These are phyloP conservation scores for Acanthisitta chloris DNA, from an alignment of 2,113 vertebrate genomes.

Conservation along the genomic window DNA sequence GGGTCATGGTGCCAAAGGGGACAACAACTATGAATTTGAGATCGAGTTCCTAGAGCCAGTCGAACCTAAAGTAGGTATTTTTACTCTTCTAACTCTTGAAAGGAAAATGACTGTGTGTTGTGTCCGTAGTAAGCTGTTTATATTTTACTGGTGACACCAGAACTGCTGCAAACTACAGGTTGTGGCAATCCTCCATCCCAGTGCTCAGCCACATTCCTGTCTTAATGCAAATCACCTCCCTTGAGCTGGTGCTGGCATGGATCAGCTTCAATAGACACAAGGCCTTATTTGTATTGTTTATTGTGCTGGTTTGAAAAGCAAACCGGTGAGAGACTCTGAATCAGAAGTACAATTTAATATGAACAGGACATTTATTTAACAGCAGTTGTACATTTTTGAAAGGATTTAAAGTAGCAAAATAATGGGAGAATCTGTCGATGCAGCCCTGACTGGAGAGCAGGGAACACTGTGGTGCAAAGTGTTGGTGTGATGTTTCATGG, in stretches of 20 bases:
- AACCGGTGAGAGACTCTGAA: too few relatives aligned
- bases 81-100: not conserved
- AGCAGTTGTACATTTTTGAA: not conserved
- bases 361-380: not conserved
- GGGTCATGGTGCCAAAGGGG: constrained; percentile 93
- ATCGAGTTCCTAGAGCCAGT: constrained; percentile 87
- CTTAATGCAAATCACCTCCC: not conserved
- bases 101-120: not conserved
- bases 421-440: not conserved
- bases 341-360: too few relatives aligned
- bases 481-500: not conserved
- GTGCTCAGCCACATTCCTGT: not conserved
- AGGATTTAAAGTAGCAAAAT: not conserved
- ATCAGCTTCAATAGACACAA: not conserved
- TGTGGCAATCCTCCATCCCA: not conserved
- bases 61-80: constrained; percentile 80
- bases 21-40: constrained; percentile 90
- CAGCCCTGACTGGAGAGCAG: not conserved
- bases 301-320: too few relatives aligned
- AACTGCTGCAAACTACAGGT: not conserved
- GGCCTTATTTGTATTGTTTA: not conserved
- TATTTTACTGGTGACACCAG: not conserved
- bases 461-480: not conserved
- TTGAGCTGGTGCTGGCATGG: fast-evolving
- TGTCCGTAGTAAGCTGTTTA: not conserved